These are phyloP conservation scores for Lindbergichthys nudifrons DNA, from an alignment of 2,797 vertebrate species.

Conservation along the genomic window DNA sequence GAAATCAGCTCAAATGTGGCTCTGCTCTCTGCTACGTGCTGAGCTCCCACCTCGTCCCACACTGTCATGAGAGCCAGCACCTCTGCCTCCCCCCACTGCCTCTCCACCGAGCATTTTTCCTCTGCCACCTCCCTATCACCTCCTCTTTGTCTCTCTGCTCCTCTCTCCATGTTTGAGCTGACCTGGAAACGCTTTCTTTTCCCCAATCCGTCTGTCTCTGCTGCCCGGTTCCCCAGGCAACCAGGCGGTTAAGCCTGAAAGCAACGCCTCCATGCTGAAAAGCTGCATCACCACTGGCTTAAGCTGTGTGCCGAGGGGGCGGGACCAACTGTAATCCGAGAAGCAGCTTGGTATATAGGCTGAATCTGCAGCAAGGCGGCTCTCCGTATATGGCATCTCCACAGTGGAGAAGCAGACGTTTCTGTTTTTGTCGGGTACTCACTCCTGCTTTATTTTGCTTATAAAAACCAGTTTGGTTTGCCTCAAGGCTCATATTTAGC, in stretches of 20 bases:
- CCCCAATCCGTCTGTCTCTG: slow-evolving; percentile 88
- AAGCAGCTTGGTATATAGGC: slow-evolving; percentile 89
- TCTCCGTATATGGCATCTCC: slow-evolving; percentile 71
- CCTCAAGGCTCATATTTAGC: slow-evolving; percentile 43
- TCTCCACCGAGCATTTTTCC: slow-evolving; percentile 65
- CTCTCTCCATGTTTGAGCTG: slow-evolving; percentile 95
- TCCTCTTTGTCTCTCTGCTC: slow-evolving; percentile 90
- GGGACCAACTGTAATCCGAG: slow-evolving; percentile 89
- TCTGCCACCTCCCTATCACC: slow-evolving; percentile 82
- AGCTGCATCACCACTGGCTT: slow-evolving; percentile 95
- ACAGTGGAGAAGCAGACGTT: slow-evolving; percentile 22
- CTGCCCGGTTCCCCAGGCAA: slow-evolving; percentile 96
- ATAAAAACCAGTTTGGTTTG: slow-evolving; percentile 75
- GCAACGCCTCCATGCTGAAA: slow-evolving; percentile 86
- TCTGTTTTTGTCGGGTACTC: background rate
- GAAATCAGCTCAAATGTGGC: slow-evolving; percentile 92
- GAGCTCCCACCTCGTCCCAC: slow-evolving; percentile 90
- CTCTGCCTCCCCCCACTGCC: slow-evolving; percentile 90
- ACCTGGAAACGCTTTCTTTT: slow-evolving; percentile 94
- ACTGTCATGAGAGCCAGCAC: slow-evolving; percentile 89
- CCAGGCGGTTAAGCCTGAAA: slow-evolving; percentile 93
- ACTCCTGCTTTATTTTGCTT: slow-evolving; percentile 2
- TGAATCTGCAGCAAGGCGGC: slow-evolving; percentile 80
- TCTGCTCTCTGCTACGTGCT: slow-evolving; percentile 88
- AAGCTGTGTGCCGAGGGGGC: slow-evolving; percentile 88